Base-by-base conservation (phyloP, 23 tunicate species). In the Trididemnum miniatum region DNA sequence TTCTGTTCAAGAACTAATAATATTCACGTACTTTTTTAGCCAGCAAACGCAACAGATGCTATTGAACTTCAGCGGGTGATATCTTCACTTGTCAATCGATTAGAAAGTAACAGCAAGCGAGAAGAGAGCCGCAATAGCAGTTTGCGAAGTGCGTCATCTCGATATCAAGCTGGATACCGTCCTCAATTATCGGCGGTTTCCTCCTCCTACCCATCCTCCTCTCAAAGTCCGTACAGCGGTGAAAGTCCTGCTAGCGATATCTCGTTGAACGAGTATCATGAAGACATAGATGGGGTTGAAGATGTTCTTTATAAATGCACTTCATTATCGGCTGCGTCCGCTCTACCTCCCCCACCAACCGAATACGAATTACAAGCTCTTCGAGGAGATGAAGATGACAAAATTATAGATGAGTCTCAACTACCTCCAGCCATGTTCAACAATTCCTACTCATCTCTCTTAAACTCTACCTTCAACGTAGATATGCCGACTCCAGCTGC, bases 331-430 rank as follows among this genome's bases (percentile, higher is more conserved):
- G 7, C 5, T 7, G 71, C 80, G 1, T 79, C 84, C 29, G 84
- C 71, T 3, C 90, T 86, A 23, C 90, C 90, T 33, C 84, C 84
- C 2, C 84, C 90, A 67, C 90, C 90, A 15, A 37, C 80, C 0
- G 90, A 86, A 27, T 51, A 71, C 35, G 90, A 86, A 39, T 71
- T 86, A 24, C 62, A 59, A 57, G 80, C 60, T 20, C 59, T 86
- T 5, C 79, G 63, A 2, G 90, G 65, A 71, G 87, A 83, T 15
- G 80, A 86, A 28, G 82, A 77, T 5, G 79, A 74, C 5, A 66
- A 65, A 7, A 60, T 33, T 1, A 27, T 66, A 32, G 27, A 38
- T 24, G 50, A 1, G n/a, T 59, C 83, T 34, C 1, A 34, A 5
- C 65, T 35, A 5, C 80, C 65, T 69, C 90, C 90, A 24, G 57